phyloP scores from a whole-genome alignment of 2,888 invertebrate species.

The Didymodactylos carnosus region DNA sequence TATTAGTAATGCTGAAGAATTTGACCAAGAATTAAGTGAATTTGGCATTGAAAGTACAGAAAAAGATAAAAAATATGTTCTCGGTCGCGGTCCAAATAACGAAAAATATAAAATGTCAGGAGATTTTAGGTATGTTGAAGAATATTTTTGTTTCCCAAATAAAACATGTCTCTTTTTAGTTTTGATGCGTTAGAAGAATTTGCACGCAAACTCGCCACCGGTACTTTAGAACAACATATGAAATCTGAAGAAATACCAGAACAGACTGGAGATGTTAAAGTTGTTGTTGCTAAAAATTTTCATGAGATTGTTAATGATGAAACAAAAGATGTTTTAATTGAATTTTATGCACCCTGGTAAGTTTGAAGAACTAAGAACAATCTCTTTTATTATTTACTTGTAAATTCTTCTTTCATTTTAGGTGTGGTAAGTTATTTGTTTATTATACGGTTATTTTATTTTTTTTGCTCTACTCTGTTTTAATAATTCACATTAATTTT shows the following conservation, averaged over 20 bases:
- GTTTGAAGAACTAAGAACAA: slow-evolving; percentile 29
- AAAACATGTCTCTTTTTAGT: slow-evolving; percentile 38
- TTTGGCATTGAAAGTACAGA: slow-evolving; percentile 49
- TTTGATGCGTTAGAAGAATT: slow-evolving; percentile 65
- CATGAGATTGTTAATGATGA: slow-evolving; percentile 74
- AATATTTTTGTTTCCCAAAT: neutral
- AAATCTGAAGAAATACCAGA: slow-evolving; percentile 85
- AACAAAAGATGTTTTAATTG: slow-evolving; percentile 73
- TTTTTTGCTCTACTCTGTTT: too few relatives aligned
- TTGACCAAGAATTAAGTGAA: slow-evolving; percentile 75
- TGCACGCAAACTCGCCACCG: slow-evolving; percentile 58
- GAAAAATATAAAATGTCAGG: slow-evolving; percentile 71
- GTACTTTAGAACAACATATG: slow-evolving; percentile 65
- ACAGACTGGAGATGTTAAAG: slow-evolving; percentile 47
- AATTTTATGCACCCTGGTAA: slow-evolving; percentile 93
- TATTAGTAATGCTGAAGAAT: slow-evolving; percentile 72
- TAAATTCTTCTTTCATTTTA: neutral
- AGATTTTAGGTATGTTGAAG: slow-evolving; percentile 59
- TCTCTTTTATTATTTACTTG: neutral
- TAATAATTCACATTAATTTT: too few relatives aligned
- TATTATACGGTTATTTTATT: too few relatives aligned
- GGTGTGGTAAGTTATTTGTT: too few relatives aligned
- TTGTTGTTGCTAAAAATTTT: slow-evolving; percentile 90
- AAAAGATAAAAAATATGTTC: slow-evolving; percentile 68
- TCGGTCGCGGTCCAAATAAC: slow-evolving; percentile 58